Conservation (phyloP, 2,113 vertebrate species). For the Anas platyrhynchos region DNA sequence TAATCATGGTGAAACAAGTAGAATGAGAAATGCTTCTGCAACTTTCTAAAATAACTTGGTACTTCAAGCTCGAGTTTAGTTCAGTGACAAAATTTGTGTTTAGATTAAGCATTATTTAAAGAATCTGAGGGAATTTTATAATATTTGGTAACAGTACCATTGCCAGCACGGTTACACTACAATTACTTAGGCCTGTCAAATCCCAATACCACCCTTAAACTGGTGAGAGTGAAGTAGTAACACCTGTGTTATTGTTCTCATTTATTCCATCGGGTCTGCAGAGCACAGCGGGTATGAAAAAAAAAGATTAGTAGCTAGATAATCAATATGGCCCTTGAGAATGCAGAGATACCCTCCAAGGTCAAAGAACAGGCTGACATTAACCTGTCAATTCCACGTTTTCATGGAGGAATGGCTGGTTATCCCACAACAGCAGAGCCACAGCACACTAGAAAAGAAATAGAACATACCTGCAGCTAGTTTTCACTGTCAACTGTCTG, state of each 20-base stretch:
- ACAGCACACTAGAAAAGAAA: background rate
- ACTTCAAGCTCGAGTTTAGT: background rate
- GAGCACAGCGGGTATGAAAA: background rate
- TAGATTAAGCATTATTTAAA: background rate
- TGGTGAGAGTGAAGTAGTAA: background rate
- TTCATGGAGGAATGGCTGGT: fast-evolving
- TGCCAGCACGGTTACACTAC: background rate
- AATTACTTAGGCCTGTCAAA: background rate
- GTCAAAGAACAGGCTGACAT: background rate
- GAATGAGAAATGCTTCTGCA: fast-evolving
- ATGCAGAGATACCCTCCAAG: background rate
- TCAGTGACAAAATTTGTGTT: background rate
- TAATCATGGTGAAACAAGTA: background rate
- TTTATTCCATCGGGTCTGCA: background rate
- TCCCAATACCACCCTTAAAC: background rate
- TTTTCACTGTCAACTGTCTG: background rate
- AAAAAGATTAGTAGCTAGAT: background rate
- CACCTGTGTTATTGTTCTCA: background rate
- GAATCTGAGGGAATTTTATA: background rate
- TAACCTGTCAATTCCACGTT: background rate
- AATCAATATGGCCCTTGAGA: background rate
- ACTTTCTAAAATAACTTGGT: background rate
- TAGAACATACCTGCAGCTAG: fast-evolving
- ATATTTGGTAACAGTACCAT: background rate
- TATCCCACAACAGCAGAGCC: background rate